Base-by-base conservation (phyloP, 1,140 invertebrate species). In the Watersipora subatra region DNA sequence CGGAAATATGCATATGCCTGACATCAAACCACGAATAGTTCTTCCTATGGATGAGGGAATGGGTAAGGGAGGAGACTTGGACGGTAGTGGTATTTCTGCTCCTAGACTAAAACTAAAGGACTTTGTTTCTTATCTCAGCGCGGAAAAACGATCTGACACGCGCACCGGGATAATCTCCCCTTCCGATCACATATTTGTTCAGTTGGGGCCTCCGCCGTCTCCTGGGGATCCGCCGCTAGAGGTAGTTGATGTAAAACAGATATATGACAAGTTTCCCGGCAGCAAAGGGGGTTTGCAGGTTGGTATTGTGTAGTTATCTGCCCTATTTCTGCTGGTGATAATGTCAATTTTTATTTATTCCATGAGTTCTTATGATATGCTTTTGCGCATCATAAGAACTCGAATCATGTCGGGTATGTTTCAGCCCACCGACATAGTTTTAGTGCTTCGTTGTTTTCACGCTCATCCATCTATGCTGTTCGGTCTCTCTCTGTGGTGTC, bases 211-310 rank as follows among this genome's bases (percentile, higher is more conserved):
- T 63, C 88, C 90, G 69, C 87, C 90, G 62, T 89, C 89, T 57
- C 96, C 94, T 81, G 86, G 90, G 70, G 93, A 97, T 85, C 93
- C 94, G 59, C 83, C 93, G 72, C 84, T 97, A 79, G 94, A 98
- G 85, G 89, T 91, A 79, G 91, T 98, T 70, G 93, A 97, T 76
- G 92, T 98, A 64, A 87, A 91, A 76, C 92, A 97, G 83, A 98
- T 99, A 80, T 93, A 95, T 79, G 95, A 98, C 81, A 99, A 99
- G 84, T 99, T 98, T 82, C 96, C 96, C 3, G 92, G 96, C 79
- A 97, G 97, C 82, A 97, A 95, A 80, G 93, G 93, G 68, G 93
- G 94, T 61, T 84, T 99, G 26, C 96, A 46, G 34, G 34, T 46
- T 12, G n/a, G n/a, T n/a, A n/a, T n/a, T 46, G 34, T 46, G n/a